A percentile compares a stretch with the other conserved stretches of the same genome.
Evolutionary conservation across 2,113 vertebrate genomes (phyloP).

Genomic region (Junco hyemalis): DNA sequence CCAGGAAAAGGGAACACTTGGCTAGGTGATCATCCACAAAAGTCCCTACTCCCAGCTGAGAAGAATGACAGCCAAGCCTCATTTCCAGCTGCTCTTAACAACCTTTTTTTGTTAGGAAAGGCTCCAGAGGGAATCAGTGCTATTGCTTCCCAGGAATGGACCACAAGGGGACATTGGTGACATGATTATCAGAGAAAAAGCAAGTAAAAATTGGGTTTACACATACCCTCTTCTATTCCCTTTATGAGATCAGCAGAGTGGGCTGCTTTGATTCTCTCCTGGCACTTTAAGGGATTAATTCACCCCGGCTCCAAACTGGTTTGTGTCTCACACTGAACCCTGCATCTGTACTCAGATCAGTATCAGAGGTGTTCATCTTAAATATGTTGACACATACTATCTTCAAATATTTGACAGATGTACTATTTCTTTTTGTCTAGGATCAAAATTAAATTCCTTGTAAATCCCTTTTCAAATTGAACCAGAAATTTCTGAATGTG

Average conservation of each 20-base stretch:
- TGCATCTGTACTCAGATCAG: not conserved
- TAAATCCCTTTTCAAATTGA: not conserved
- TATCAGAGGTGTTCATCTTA: not conserved
- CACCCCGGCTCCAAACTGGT: not conserved
- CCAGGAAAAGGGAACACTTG: not conserved
- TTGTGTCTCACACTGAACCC: not conserved
- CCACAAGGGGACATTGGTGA: not conserved
- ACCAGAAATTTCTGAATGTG: not conserved
- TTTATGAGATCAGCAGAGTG: not conserved
- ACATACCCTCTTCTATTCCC: not conserved
- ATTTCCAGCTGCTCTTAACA: not conserved
- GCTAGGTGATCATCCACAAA: not conserved
- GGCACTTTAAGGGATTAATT: not conserved
- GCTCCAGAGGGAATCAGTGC: not conserved
- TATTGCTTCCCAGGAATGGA: not conserved
- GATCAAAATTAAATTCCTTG: not conserved
- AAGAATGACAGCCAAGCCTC: not conserved
- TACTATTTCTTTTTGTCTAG: not conserved
- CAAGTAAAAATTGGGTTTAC: not conserved
- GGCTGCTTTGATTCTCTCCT: not conserved
- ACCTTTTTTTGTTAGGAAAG: not conserved
- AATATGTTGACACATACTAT: not conserved
- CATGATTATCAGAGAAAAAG: not conserved
- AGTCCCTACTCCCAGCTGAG: not conserved
- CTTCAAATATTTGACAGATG: not conserved